Evolutionary conservation across 2,113 vertebrate genomes (phyloP).

Genomic region (Oryctolagus cuniculus): DNA sequence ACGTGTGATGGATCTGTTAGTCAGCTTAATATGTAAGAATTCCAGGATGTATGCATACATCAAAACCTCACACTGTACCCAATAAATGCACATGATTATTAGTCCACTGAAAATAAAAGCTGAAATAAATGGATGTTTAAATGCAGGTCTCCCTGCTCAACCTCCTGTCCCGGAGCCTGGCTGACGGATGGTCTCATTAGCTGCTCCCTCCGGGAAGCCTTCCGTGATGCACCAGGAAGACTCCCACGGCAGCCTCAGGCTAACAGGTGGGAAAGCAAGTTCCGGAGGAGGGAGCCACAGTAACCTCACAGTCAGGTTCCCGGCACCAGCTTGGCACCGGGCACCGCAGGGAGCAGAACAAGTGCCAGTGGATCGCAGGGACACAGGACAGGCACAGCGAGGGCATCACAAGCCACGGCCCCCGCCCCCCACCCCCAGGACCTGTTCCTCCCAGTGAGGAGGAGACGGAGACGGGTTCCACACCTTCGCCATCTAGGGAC

Average conservation of each 20-base stretch:
- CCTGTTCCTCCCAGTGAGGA: neutral
- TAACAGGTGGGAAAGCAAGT: neutral
- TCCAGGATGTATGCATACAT: neutral
- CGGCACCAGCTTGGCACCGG: neutral
- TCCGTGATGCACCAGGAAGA: neutral
- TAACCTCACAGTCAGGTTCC: neutral
- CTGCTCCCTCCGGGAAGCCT: neutral
- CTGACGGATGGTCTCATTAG: neutral
- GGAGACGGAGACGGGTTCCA: neutral
- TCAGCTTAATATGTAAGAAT: neutral
- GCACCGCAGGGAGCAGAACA: neutral
- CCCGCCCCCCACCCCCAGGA: neutral
- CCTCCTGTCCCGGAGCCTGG: neutral
- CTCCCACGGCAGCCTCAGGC: neutral
- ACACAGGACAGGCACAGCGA: neutral
- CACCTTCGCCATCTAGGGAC: neutral
- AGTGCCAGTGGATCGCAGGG: slow-evolving; percentile 29
- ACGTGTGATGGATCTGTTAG: neutral
- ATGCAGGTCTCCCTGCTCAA: neutral
- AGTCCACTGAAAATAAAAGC: neutral
- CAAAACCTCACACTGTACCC: neutral
- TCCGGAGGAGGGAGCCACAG: neutral
- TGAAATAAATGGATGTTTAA: neutral
- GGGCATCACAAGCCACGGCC: neutral
- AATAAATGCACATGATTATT: neutral